Evolutionary conservation across 2,113 vertebrate species (phyloP).

Genomic region (Glareola pratincola): DNA sequence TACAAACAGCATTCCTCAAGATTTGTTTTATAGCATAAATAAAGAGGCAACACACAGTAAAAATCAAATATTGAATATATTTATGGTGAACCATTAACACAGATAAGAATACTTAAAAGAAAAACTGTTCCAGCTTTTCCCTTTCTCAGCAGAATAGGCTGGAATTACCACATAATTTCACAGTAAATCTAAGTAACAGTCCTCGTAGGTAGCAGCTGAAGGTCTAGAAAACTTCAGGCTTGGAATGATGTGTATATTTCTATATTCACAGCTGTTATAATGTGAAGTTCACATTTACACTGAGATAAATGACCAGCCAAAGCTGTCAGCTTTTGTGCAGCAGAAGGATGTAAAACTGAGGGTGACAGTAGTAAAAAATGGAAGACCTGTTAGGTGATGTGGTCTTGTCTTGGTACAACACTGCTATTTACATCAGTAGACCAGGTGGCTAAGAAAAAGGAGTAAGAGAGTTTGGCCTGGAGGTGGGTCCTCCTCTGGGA

Average conservation of each 20-base stretch:
- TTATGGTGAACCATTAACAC: not conserved
- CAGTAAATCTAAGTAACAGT: not conserved
- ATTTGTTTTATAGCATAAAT: not conserved
- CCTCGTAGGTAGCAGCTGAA: not conserved
- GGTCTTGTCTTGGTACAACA: not conserved
- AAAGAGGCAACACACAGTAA: not conserved
- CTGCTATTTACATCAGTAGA: not conserved
- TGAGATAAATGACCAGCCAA: not conserved
- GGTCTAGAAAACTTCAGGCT: not conserved
- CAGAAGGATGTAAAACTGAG: not conserved
- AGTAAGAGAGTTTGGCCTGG: not conserved
- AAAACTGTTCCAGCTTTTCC: not conserved
- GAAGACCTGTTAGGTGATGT: not conserved
- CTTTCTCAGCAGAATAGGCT: not conserved
- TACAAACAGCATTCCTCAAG: not conserved
- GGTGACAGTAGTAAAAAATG: not conserved
- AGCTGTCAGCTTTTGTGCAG: not conserved
- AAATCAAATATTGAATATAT: not conserved
- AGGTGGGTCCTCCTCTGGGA: not conserved
- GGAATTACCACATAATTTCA: not conserved
- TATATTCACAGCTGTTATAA: not conserved
- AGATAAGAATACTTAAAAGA: not conserved
- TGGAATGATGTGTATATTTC: not conserved
- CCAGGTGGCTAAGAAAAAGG: not conserved
- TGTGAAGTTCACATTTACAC: not conserved